Conservation (phyloP, 1,140 invertebrate genomes). For the Alviniconcha marisindica region DNA sequence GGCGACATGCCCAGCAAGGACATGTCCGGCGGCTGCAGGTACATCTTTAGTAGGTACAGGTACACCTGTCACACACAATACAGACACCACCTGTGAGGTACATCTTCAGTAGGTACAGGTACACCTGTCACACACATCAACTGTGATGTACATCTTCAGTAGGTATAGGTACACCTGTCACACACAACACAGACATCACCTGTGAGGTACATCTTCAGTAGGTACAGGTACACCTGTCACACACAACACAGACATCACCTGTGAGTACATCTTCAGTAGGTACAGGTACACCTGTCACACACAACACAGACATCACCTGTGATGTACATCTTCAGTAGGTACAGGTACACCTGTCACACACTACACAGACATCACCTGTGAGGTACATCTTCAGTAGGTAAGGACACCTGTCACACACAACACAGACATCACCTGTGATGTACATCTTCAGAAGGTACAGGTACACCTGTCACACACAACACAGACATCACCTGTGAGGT, state of each 20-base stretch:
- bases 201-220: too few relatives aligned
- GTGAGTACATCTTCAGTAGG: constrained; percentile 78
- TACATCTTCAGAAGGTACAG: not conserved
- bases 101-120: constrained; percentile 77
- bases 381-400: too few relatives aligned
- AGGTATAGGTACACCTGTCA: constrained; percentile 80
- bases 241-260: not conserved
- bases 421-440: not conserved
- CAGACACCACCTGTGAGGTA: constrained; percentile 31
- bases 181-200: too few relatives aligned
- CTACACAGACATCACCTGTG: not conserved
- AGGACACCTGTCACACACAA: not conserved
- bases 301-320: not conserved
- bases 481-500: not conserved
- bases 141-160: constrained; percentile 33
- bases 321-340: constrained; percentile 71
- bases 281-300: constrained; percentile 78
- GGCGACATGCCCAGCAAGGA: constrained; percentile 75
- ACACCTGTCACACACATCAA: constrained; percentile 77
- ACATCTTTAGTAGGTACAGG: constrained; percentile 79
- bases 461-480: not conserved
- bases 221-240: constrained; percentile 77
- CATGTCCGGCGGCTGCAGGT: constrained; percentile 78
- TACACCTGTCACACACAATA: constrained; percentile 78
- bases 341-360: constrained; percentile 78